A percentile compares a stretch with the other conserved stretches of the same genome.
These are phyloP conservation scores for Melieria omissa DNA, from an alignment of 2,888 invertebrate species.

Conservation along the genomic window DNA sequence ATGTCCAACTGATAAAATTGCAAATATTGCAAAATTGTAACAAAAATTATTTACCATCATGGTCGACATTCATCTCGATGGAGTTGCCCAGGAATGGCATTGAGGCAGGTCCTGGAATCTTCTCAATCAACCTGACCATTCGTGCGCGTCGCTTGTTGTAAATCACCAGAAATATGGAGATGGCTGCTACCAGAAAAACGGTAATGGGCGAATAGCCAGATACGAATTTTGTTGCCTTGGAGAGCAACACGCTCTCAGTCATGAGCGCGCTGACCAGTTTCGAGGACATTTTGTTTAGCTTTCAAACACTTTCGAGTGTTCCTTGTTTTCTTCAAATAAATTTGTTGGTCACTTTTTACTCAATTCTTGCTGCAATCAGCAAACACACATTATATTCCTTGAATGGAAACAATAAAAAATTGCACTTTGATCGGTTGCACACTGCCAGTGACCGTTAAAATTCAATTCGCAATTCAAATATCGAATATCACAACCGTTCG, in stretches of 20 bases:
- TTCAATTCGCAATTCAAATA: background rate
- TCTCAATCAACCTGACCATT: slow-evolving; percentile 68
- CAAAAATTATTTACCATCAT: slow-evolving; percentile 68
- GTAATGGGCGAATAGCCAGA: slow-evolving; percentile 64
- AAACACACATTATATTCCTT: background rate
- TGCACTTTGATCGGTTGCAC: background rate
- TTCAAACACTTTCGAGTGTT: slow-evolving; percentile 8
- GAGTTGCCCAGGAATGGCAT: slow-evolving; percentile 73
- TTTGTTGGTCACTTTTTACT: slow-evolving; percentile 20
- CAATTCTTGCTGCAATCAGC: background rate
- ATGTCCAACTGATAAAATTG: background rate
- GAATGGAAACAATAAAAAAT: background rate
- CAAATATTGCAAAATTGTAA: background rate
- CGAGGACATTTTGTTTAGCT: slow-evolving; percentile 53
- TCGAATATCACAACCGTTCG: background rate
- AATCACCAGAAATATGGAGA: slow-evolving; percentile 56
- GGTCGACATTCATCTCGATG: slow-evolving; percentile 71
- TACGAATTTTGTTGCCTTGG: slow-evolving; percentile 56
- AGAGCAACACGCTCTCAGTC: slow-evolving; percentile 62
- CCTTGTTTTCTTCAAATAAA: background rate
- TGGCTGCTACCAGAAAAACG: slow-evolving; percentile 54
- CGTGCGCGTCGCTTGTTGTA: slow-evolving; percentile 63
- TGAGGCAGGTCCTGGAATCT: slow-evolving; percentile 72
- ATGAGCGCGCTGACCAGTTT: slow-evolving; percentile 57
- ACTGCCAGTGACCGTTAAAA: background rate